A percentile compares a stretch with the other conserved stretches of the same genome.
These are phyloP conservation scores for Zaprionus nigranus DNA, from an alignment of 1,140 invertebrate species.

Conservation along the genomic window DNA sequence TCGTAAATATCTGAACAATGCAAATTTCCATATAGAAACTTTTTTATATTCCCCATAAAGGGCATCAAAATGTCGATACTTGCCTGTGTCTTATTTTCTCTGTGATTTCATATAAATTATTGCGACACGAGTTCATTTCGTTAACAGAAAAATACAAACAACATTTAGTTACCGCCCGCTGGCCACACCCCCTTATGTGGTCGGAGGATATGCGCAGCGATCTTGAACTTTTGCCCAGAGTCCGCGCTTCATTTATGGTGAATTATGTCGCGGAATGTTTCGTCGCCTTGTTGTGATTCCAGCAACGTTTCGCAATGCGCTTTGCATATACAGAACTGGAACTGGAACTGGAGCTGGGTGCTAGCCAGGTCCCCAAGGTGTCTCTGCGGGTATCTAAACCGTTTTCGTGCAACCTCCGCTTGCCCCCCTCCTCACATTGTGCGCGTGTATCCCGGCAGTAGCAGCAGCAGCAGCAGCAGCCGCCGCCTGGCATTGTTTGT, in stretches of 20 bases:
- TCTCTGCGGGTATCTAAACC: slow-evolving; percentile 16
- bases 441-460: slow-evolving; percentile 21
- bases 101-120: slow-evolving; percentile 69
- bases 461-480: neutral
- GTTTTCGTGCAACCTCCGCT: neutral
- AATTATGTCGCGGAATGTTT: slow-evolving; percentile 62
- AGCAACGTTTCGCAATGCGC: slow-evolving; percentile 24
- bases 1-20: too few relatives aligned
- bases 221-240: slow-evolving; percentile 44
- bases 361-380: slow-evolving; percentile 48
- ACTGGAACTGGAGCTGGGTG: neutral
- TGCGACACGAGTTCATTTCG: slow-evolving; percentile 69
- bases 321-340: slow-evolving; percentile 51
- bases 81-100: slow-evolving; percentile 5
- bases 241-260: slow-evolving; percentile 50
- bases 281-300: slow-evolving; percentile 31
- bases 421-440: slow-evolving; percentile 11
- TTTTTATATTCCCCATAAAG: too few relatives aligned
- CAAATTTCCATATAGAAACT: too few relatives aligned
- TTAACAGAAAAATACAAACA: slow-evolving; percentile 17
- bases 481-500: slow-evolving; percentile 64
- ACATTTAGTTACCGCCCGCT: slow-evolving; percentile 29
- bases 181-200: slow-evolving; percentile 36
- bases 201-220: slow-evolving; percentile 20
- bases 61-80: too few relatives aligned